Conservation (phyloP, 37 sponge, comb jelly and placozoan species). For the Axinella damicornis region DNA sequence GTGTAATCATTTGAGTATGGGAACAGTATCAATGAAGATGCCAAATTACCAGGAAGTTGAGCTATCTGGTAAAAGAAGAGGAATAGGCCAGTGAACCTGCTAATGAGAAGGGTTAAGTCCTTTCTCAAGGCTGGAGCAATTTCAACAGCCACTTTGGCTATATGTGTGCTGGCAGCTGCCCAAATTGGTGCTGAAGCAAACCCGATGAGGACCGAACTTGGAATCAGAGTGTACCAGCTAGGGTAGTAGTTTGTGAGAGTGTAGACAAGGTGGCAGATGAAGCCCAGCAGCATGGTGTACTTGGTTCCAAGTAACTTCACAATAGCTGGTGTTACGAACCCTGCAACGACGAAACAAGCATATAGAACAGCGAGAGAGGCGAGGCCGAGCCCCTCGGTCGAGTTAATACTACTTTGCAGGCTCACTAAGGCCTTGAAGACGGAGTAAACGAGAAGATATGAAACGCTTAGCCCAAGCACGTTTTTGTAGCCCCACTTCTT, state of each 20-base stretch:
- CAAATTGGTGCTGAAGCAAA: constrained; percentile 65
- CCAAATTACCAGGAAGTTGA: constrained; percentile 43
- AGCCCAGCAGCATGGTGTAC: constrained; percentile 34
- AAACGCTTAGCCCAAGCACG: constrained; percentile 28
- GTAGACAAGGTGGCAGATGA: constrained; percentile 35
- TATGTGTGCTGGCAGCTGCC: constrained; percentile 37
- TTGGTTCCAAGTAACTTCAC: constrained; percentile 53
- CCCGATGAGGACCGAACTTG: constrained; percentile 57
- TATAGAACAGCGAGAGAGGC: constrained; percentile 49
- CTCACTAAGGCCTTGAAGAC: constrained; percentile 45
- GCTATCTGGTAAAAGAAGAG: constrained; percentile 26
- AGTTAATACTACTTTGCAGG: constrained; percentile 68
- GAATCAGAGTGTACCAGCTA: constrained; percentile 76
- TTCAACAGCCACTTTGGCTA: constrained; percentile 30
- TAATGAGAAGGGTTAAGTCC: constrained; percentile 8
- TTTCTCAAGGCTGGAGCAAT: constrained; percentile 26
- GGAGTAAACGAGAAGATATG: constrained; percentile 40
- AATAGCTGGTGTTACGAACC: constrained; percentile 33
- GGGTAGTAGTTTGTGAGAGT: constrained; percentile 72
- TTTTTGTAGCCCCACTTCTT: constrained; percentile 41
- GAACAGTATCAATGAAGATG: constrained; percentile 41
- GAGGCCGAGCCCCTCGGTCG: constrained; percentile 42
- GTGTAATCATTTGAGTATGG: background rate
- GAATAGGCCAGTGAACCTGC: constrained; percentile 35
- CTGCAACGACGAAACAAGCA: constrained; percentile 29